These are phyloP conservation scores for Microctenopoma stevenorrisi DNA, from an alignment of 2,797 vertebrate genomes.

Conservation along the genomic window DNA sequence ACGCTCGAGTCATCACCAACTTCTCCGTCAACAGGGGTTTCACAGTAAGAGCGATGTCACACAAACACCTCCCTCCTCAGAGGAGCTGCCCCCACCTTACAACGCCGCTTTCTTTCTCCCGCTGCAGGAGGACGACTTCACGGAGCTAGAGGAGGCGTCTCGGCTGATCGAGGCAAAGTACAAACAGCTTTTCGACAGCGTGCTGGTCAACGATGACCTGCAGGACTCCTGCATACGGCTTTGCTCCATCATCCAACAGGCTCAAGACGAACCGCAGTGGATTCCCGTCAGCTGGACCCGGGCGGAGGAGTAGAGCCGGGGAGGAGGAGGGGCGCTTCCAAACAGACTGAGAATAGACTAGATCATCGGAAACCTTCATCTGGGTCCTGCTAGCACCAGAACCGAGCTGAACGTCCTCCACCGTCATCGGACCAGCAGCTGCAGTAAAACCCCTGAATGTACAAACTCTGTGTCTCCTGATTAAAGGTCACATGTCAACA, in stretches of 20 bases:
- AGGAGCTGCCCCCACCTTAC: too few relatives aligned
- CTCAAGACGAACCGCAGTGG: conserved; percentile 91
- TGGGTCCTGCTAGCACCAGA: too few relatives aligned
- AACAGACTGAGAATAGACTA: too few relatives aligned
- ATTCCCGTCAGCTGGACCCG: conserved; percentile 88
- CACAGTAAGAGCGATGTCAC: conserved; percentile 78
- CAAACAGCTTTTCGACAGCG: conserved; percentile 89
- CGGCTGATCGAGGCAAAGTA: conserved; percentile 88
- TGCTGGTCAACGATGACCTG: conserved; percentile 89
- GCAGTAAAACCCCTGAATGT: too few relatives aligned
- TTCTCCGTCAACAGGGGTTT: conserved; percentile 86
- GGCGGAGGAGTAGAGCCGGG: conserved; percentile 56
- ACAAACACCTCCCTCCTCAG: too few relatives aligned
- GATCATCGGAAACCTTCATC: too few relatives aligned
- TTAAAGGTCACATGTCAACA: too few relatives aligned
- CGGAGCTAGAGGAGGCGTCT: conserved; percentile 87
- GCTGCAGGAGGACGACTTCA: conserved; percentile 89
- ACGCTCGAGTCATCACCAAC: conserved; percentile 85
- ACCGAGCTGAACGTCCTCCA: too few relatives aligned
- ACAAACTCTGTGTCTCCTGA: too few relatives aligned
- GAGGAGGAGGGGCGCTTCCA: background rate
- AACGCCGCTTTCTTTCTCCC: too few relatives aligned
- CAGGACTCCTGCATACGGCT: conserved; percentile 86
- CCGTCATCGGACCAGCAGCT: too few relatives aligned
- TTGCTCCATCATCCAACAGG: conserved; percentile 83